Evolutionary conservation across 2,888 invertebrate species (phyloP), one percentile per base, ranked within the genome.

Genomic region (Hoplodrina blanda): DNA sequence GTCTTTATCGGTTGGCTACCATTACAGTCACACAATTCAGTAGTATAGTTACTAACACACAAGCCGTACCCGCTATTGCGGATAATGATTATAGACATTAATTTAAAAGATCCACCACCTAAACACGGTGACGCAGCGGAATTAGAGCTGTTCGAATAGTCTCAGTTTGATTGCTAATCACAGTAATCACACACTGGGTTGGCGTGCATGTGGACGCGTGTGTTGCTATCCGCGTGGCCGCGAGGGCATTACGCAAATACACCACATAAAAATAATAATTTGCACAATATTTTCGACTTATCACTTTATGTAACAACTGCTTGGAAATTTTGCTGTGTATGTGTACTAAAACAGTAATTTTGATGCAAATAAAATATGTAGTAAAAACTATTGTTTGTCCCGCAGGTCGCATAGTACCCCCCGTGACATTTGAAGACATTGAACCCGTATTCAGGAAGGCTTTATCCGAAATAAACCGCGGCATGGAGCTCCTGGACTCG

Each of bases 401-500:
- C 0, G 3, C 91, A 95, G 96, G 98, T 57, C 97, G 98, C 68
- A 96, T 97, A 76, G 98, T 98, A 73, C 98, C 98, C 55, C 97
- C 98, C 0, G 97, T 99, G 33, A 97, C 98, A 63, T 98, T 98
- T 88, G 96, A 97, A 67, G 99, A 99, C 92, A 97, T 99, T 85
- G 97, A 98, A 84, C 97, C 97, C 83, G 98, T 99, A 64, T 98
- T 99, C 91, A 96, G 96, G 79, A 98, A 98, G 92, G 98, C 98
- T 52, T 97, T 99, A n/a, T 94, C 96, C 50, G 98, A 98, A 91
- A 97, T 98, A 63, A 96, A 97, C 89, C 92, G 97, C 69, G 97
- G 98, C 30, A 96, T 96, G 90, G 95, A 96, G 68, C 96, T 97
- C 88, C 85, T 97, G 65, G 96, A 97, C 33, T 96, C 96, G 33